Conservation (phyloP, 2,113 vertebrate genomes). For the Mormyrus iriodes region DNA sequence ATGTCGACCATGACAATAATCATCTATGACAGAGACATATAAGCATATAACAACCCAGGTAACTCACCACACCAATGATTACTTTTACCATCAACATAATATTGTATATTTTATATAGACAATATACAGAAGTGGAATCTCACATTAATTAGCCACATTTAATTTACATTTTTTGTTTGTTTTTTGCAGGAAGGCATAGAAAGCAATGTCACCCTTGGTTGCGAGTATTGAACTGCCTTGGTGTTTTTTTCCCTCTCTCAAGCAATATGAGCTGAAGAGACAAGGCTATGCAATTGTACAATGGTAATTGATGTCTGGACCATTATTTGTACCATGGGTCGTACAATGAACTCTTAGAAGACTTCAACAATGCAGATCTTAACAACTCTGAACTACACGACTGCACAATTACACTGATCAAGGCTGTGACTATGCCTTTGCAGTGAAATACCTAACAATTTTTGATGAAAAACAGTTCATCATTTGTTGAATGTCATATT, state of each 20-base stretch:
- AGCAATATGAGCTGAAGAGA: constrained; percentile 49
- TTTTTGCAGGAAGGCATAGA: constrained; percentile 52
- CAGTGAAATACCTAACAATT: constrained; percentile 50
- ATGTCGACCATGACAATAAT: too few relatives aligned
- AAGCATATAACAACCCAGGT: background rate
- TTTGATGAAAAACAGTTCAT: constrained; percentile 42
- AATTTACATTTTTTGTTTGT: constrained; percentile 47
- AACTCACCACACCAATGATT: constrained; percentile 20
- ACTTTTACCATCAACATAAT: background rate
- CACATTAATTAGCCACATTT: constrained; percentile 56
- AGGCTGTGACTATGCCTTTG: constrained; percentile 50
- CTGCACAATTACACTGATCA: constrained; percentile 44
- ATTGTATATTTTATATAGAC: constrained; percentile 39
- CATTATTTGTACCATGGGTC: constrained; percentile 32
- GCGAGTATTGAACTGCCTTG: constrained; percentile 51
- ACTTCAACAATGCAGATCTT: constrained; percentile 47
- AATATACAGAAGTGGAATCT: constrained; percentile 28
- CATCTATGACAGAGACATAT: background rate
- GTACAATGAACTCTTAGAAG: background rate
- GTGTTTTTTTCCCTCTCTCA: constrained; percentile 40
- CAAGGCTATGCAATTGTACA: constrained; percentile 51
- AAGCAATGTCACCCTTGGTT: constrained; percentile 51
- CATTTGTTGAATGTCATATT: constrained; percentile 56
- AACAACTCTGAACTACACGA: constrained; percentile 41
- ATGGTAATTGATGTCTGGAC: constrained; percentile 51